phyloP scores from a whole-genome alignment of 1,140 invertebrate genomes.

The Oryzaephilus surinamensis region DNA sequence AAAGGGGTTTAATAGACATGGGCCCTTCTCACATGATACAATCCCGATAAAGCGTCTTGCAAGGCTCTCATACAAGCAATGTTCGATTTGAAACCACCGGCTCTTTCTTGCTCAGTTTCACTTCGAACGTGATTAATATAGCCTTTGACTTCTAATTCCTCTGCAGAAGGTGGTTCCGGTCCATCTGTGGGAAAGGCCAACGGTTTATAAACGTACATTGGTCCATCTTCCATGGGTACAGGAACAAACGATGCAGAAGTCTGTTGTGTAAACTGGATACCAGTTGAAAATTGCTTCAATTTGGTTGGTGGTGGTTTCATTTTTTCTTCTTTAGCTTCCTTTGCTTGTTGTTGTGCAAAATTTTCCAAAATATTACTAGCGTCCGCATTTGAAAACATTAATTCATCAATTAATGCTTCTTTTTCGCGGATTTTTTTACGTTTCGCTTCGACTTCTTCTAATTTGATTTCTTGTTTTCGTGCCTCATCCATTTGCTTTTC shows the following conservation, averaged over 20 bases:
- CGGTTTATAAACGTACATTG: slow-evolving; percentile 58
- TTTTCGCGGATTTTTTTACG: slow-evolving; percentile 75
- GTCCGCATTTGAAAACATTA: slow-evolving; percentile 85
- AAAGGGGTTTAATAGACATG: slow-evolving; percentile 8
- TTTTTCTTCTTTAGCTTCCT: slow-evolving; percentile 46
- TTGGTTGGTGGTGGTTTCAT: slow-evolving; percentile 32
- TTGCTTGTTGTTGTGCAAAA: slow-evolving; percentile 58
- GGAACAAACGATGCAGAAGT: slow-evolving; percentile 45
- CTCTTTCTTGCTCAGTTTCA: slow-evolving; percentile 63
- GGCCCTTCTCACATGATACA: slow-evolving; percentile 51
- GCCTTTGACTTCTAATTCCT: slow-evolving; percentile 54
- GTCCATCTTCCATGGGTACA: slow-evolving; percentile 63
- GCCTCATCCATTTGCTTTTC: slow-evolving; percentile 65
- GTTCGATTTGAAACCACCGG: slow-evolving; percentile 75
- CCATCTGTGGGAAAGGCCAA: slow-evolving; percentile 53
- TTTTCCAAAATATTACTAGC: slow-evolving; percentile 78
- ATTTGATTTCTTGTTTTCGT: slow-evolving; percentile 46
- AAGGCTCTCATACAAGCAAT: slow-evolving; percentile 80
- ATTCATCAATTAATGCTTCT: slow-evolving; percentile 84
- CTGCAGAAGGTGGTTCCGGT: slow-evolving; percentile 53
- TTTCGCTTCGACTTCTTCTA: slow-evolving; percentile 63
- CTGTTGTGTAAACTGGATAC: slow-evolving; percentile 61
- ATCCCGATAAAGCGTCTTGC: slow-evolving; percentile 79
- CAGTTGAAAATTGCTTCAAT: slow-evolving; percentile 65
- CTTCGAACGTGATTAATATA: slow-evolving; percentile 66